Base-by-base conservation (phyloP, 2,113 vertebrate genomes). In the Gallinago undulata region DNA sequence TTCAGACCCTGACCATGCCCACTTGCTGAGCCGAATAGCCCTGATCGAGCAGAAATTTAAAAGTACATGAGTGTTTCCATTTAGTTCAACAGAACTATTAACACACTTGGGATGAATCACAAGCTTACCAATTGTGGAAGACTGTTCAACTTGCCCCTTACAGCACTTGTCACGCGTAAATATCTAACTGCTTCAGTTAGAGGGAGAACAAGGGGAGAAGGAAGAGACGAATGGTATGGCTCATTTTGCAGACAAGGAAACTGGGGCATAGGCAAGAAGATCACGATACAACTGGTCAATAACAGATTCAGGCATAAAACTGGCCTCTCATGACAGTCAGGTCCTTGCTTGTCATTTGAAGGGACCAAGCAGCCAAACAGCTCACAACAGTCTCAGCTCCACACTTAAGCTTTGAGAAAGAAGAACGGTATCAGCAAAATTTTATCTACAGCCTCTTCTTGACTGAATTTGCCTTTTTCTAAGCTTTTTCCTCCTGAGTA, bases 231-330 rank as follows among this genome's bases (percentile, higher is more conserved):
- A 30, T 3, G 16, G 3, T 21, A 10, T 13, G 11, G 9, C 55
- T 30, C 35, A 11, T 39, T 60, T 6, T 77, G 15, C 41, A 63
- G 59, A n/a, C 50, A 56, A 47, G 22, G 50, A 66, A 77, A 50
- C 30, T 2, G 10, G 8, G 27, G 14, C 33, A 69, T 30, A 59
- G 50, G 43, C n/a, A 37, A 13, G 31, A 37, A 10, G 24, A 8
- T 9, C 11, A 27, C 17, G 72, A 19, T 11, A 19, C 11, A 16
- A 60, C 14, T 2, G 15, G 30, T 13, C 59, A 37, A 0, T 11
- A 39, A n/a, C 28, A 82, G 45, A 74, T 6, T 15, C n/a, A 77
- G 57, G 53, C 37, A 39, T 27, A 45, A 63, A 73, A 7, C 5
- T 8, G 28, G 10, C 47, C 25, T 22, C 75, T 70, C 0, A 0